A percentile compares a stretch with the other conserved stretches of the same genome.
phyloP scores from a whole-genome alignment of 2,113 vertebrate genomes.

The Strix aluco region DNA sequence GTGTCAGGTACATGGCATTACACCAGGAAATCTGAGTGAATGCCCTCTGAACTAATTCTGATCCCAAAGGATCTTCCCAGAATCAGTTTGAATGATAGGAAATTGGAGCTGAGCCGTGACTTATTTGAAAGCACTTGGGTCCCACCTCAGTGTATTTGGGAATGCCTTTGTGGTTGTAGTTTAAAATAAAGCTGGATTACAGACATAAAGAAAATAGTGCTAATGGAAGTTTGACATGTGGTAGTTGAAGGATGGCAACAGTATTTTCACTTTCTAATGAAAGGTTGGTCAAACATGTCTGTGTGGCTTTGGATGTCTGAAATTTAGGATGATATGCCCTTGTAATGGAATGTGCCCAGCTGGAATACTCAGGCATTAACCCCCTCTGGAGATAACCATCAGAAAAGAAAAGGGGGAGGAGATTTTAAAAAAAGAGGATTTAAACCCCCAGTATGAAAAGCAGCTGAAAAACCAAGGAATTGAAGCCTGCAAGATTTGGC shows the following conservation, averaged over 20 bases:
- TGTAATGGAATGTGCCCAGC: background rate
- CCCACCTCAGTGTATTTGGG: background rate
- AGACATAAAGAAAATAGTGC: background rate
- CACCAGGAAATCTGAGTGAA: background rate
- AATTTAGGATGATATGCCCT: background rate
- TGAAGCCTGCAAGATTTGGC: background rate
- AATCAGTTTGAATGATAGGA: background rate
- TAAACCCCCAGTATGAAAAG: background rate
- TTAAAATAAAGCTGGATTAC: background rate
- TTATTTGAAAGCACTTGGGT: background rate
- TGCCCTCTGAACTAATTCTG: background rate
- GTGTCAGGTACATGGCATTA: background rate
- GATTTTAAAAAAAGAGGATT: background rate
- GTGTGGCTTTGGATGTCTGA: background rate
- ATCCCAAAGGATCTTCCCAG: background rate
- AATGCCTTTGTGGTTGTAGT: background rate
- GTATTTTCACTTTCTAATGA: background rate
- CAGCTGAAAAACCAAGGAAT: background rate
- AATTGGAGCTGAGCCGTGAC: background rate
- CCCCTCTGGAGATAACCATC: background rate
- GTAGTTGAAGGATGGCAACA: background rate
- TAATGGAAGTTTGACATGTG: background rate
- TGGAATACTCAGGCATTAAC: background rate
- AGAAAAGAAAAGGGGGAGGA: background rate
- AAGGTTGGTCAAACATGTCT: background rate